Evolutionary conservation across 2,888 invertebrate genomes (phyloP), one percentile per base, ranked within the genome.

Genomic region (Agonopterix subpropinquella): DNA sequence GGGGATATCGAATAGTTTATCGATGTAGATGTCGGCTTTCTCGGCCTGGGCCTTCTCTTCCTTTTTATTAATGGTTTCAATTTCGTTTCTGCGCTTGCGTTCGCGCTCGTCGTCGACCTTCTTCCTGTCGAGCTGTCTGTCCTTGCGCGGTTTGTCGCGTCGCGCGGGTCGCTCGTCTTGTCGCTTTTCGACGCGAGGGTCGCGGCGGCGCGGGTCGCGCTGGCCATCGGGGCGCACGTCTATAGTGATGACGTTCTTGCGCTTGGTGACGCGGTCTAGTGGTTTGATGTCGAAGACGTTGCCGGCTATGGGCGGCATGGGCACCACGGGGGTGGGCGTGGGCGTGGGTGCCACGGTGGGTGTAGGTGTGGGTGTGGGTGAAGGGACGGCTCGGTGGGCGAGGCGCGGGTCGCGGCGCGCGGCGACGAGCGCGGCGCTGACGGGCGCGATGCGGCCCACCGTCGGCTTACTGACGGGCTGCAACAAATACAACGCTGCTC

Each of bases 201-300:
- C 72, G 45, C 68, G 61, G 35, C 65, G 63, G 3, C 65, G 61
- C 36, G 60, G 64, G 36, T 64, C 65, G 13, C 69, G 63, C 47
- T 48, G 47, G 3, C 53, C 61, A 43, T 73, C 77, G 5, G 69
- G 69, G 0, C 70, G 59, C 7, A 87, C 87, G 68, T 87, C 87
- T 36, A 86, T 82, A n/a, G 85, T 87, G 65, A 87, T 82, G 53
- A 81, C 85, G 72, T 86, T 85, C 45, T 80, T 84, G 52, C 85
- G 74, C 48, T 87, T 86, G 47, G 74, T 77, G 62, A 79, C 71
- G 49, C 78, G 76, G 5, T 82, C 81, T 47, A 85, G 79, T 11
- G 89, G 77, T 57, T 84, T 85, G 76, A 89, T 84, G 73, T 89
- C 82, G 72, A 87, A 85, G 42, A 83, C 80, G 73, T 85, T 73